Evolutionary conservation across 2,113 vertebrate species (phyloP).

Genomic region (Trichechus manatus): DNA sequence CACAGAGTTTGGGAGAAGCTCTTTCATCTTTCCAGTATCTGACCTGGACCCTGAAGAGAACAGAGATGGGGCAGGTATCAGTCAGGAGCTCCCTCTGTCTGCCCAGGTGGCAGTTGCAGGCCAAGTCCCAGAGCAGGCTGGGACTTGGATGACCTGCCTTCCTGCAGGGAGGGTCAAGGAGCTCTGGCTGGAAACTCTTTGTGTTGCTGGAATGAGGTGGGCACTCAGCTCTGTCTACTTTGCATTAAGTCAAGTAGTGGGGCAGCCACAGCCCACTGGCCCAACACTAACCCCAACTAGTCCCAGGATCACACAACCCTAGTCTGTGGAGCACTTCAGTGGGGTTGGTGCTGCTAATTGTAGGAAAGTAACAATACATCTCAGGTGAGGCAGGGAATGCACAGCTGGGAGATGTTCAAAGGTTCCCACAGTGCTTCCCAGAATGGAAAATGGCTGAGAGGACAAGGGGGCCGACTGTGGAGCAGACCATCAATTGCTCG

Average conservation of each 20-base stretch:
- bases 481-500: too few species aligned
- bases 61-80: not conserved
- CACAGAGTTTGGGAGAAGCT: not conserved
- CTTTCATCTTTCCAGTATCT: not conserved
- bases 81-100: not conserved
- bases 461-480: not conserved
- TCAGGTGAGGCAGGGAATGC: not conserved
- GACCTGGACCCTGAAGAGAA: not conserved
- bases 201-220: not conserved
- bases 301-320: not conserved
- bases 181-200: not conserved
- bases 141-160: not conserved
- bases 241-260: not conserved
- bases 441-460: not conserved
- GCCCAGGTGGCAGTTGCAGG: not conserved
- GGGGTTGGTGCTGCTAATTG: not conserved
- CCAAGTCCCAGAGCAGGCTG: not conserved
- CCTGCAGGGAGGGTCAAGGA: not conserved
- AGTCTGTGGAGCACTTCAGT: not conserved
- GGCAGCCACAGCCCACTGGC: too few species aligned
- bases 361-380: not conserved
- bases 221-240: not conserved
- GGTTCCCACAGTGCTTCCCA: not conserved
- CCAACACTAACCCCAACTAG: rapidly evolving
- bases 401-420: not conserved